Base-by-base conservation (phyloP, 2,113 vertebrate genomes). In the Microtus ochrogaster region DNA sequence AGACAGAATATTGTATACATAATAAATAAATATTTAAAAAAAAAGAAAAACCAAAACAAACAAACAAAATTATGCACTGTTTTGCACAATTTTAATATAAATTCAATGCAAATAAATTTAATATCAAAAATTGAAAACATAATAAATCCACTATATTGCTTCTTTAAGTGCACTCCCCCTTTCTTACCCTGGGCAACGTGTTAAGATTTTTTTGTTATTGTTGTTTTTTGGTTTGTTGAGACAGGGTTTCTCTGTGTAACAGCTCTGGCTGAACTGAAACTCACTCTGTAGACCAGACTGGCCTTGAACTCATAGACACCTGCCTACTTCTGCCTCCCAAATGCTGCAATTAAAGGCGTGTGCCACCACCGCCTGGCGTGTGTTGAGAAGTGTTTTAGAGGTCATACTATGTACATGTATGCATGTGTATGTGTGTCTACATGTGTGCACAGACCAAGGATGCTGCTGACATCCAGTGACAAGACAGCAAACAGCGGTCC, bases 61-160 rank as follows among this genome's bases (percentile, higher is more conserved):
- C 55, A 58, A 19, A 58, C 17, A 58, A 58, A 77, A 77, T 33
- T 58, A 24, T n/a, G 13, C 24, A 16, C 24, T 61, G 7, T 82
- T 65, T 92, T 92, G 36, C 47, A 52, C 21, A 44, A 52, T 79
- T 74, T 89, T 73, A 81, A n/a, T 87, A 70, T 21, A 77, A 49
- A 19, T 14, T 7, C 8, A 61, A 74, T 41, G 77, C 87, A 47
- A n/a, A 30, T 55, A 82, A 1, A 66, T 86, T 90, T 52, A 92
- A 70, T 81, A 41, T 88, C 47, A 39, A 24, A 52, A 22, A 28
- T 76, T 66, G 26, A 87, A 91, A 84, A 26, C 33, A 8, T 39
- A 74, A 52, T 36, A 72, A 78, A 49, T 74, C 21, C 7, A 19
- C 55, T 36, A 16, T 7, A 28, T 22, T 11, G 5, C 26, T 87